Evolutionary conservation across 2,113 vertebrate species (phyloP), one percentile per base, ranked within the genome.

Genomic region (Chloropsis hardwickii): DNA sequence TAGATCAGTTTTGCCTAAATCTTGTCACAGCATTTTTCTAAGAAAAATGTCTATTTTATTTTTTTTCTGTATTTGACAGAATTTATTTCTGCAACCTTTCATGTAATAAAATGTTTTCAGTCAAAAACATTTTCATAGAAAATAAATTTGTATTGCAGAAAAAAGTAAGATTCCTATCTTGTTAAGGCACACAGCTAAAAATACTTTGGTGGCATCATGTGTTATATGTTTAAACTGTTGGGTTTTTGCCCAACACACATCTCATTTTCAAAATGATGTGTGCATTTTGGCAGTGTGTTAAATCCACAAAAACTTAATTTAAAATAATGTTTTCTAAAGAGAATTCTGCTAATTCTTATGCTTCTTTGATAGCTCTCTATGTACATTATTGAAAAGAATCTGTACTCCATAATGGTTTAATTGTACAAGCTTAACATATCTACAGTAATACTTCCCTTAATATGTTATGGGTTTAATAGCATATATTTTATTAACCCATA

Each of bases 1-100:
- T 51, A 73, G 45, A 61, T 65, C 45, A 8, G 15, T 77, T 95
- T 70, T 82, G 56, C 56, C n/a, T 88, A 57, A 62, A 50, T 73
- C 42, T 77, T 92, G 51, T 94, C 81, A 66, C 31, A 87, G 71
- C 54, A 35, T 90, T 95, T 97, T 96, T 95, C 95, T 93, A 56
- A 90, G 95, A 93, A 94, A 97, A 94, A 81, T 88, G 35, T n/a
- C 35, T 47, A 13, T 44, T 88, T 77, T 11, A 33, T 9, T 48
- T 42, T 79, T 86, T 81, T 81, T 74, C 83, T 87, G 40, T 94
- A 48, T 95, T 84, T 92, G 72, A 72, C 92, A 92, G 88, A 96
- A 74, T 39, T 90, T 92, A 74, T 86, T 90, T 84, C 91, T 84
- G 47, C 62, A 67, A 17, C 20, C 54, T 84, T 91, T 74, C 71